Evolutionary conservation across 1,140 invertebrate species (phyloP).

Genomic region (Anoplophora glabripennis): DNA sequence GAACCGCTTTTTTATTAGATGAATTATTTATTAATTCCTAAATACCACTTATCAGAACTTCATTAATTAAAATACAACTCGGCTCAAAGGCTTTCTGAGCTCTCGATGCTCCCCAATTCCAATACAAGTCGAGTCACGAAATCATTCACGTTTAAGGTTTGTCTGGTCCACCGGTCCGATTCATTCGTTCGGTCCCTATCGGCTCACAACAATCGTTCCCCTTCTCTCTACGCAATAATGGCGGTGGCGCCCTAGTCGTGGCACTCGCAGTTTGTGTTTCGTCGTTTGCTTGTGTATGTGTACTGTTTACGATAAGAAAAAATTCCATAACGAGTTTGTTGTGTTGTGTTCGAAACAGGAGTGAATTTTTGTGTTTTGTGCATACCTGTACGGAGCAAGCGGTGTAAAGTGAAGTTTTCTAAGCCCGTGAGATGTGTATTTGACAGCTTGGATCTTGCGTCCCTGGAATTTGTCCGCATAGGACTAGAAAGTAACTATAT

Average conservation of each 20-base stretch:
- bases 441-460: conserved; percentile 16
- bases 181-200: neutral
- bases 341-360: neutral
- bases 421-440: conserved; percentile 17
- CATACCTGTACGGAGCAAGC: neutral
- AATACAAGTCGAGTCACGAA: neutral
- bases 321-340: neutral
- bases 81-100: neutral
- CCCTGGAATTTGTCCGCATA: conserved; percentile 7
- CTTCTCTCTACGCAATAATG: conserved; percentile 9
- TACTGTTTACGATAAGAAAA: neutral
- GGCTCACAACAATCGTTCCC: conserved; percentile 13
- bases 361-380: neutral
- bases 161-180: neutral
- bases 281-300: conserved; percentile 15
- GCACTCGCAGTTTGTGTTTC: conserved; percentile 18
- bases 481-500: conserved; percentile 23
- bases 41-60: neutral
- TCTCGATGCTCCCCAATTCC: neutral
- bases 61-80: neutral
- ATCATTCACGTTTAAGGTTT: neutral
- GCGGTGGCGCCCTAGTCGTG: conserved; percentile 22
- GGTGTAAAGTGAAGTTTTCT: neutral
- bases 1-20: no score
- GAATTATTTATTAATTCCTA: no score